phyloP scores from a whole-genome alignment of 2,113 vertebrate species.

The Takifugu bimaculatus region DNA sequence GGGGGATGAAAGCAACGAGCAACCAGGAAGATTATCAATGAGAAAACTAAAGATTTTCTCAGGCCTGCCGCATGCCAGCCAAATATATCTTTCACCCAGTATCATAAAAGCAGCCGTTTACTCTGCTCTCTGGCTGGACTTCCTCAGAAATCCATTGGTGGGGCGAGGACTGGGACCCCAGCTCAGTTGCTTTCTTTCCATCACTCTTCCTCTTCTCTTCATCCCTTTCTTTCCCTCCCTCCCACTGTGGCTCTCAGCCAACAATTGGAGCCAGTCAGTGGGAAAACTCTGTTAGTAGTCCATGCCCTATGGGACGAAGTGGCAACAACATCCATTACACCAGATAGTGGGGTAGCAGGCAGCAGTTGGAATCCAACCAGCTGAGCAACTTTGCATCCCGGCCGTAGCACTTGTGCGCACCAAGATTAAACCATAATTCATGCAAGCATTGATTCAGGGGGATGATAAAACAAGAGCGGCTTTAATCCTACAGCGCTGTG shows the following conservation, averaged over 20 bases:
- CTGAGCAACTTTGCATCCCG: constrained; percentile 17
- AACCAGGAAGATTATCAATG: constrained; percentile 53
- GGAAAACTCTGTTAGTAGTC: constrained; percentile 67
- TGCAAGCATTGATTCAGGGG: too few relatives aligned
- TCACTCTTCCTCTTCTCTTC: constrained; percentile 12
- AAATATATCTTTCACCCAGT: constrained; percentile 28
- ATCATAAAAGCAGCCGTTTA: constrained; percentile 21
- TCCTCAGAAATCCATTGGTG: constrained; percentile 29
- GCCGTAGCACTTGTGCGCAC: background rate
- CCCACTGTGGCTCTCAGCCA: constrained; percentile 51
- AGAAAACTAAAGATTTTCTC: constrained; percentile 25
- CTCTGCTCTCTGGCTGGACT: constrained; percentile 6
- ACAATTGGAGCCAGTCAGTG: constrained; percentile 62
- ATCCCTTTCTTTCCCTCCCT: constrained; percentile 18
- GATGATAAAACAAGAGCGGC: too few relatives aligned
- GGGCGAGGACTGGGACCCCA: constrained; percentile 6
- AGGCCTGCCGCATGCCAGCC: constrained; percentile 29
- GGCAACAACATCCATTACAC: constrained; percentile 61
- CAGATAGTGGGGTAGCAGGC: constrained; percentile 42
- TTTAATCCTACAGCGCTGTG: too few relatives aligned
- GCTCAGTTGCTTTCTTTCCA: constrained; percentile 18
- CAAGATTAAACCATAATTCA: too few relatives aligned
- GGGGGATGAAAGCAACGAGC: constrained; percentile 57
- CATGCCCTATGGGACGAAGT: constrained; percentile 60
- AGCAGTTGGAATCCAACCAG: constrained; percentile 39